These are phyloP conservation scores for Apis cerana DNA, from an alignment of 1,140 invertebrate species.

Conservation along the genomic window DNA sequence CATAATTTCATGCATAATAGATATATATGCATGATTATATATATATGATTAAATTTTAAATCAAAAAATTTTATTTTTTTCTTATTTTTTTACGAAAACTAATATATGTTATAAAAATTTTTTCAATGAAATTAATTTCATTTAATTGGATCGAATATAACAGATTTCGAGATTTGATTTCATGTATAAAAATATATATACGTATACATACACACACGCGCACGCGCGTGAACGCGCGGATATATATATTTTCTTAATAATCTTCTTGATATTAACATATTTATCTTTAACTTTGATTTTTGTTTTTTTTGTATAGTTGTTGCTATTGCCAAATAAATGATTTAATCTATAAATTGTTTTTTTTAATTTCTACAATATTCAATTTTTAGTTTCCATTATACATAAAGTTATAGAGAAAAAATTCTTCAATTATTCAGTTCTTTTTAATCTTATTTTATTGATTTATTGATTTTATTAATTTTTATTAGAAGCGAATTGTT, in stretches of 20 bases:
- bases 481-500: neutral
- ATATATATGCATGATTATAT: too few relatives aligned
- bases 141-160: neutral
- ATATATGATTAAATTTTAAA: too few relatives aligned
- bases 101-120: neutral
- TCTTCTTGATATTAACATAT: neutral
- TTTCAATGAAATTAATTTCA: neutral
- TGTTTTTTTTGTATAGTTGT: slow-evolving; percentile 53
- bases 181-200: slow-evolving; percentile 6
- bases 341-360: slow-evolving; percentile 31
- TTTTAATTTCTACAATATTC: neutral
- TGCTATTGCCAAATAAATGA: slow-evolving; percentile 57
- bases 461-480: neutral
- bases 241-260: neutral
- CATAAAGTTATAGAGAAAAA: neutral
- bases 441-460: neutral
- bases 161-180: neutral
- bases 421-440: neutral
- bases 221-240: rapidly evolving
- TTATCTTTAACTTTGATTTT: slow-evolving; percentile 25
- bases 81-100: too few relatives aligned
- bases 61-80: too few relatives aligned
- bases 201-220: neutral
- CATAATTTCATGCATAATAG: too few relatives aligned
- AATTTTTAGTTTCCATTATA: neutral